Conservation (phyloP, 2,888 invertebrate genomes). For the Tricholauxania praeusta region DNA sequence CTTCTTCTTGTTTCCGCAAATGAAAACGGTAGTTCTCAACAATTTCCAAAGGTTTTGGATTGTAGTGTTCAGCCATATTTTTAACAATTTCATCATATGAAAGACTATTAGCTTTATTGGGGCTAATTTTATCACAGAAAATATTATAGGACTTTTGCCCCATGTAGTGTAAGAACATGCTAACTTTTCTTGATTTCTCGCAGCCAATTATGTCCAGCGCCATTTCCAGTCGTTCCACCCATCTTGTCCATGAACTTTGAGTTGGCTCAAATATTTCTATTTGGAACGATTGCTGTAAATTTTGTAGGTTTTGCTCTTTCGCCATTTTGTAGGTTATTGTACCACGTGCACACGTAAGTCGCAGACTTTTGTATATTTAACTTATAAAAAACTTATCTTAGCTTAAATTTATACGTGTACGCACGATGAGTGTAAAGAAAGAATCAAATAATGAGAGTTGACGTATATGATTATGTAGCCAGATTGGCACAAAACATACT, state of each 20-base stretch:
- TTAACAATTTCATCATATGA: conserved; percentile 35
- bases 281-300: conserved; percentile 7
- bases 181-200: conserved; percentile 17
- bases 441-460: too few species aligned
- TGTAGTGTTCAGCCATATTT: conserved; percentile 33
- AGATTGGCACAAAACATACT: too few species aligned
- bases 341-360: too few species aligned
- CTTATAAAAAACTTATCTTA: too few species aligned
- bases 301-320: background rate
- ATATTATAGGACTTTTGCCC: conserved; percentile 14
- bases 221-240: conserved; percentile 23
- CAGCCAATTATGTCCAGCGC: conserved; percentile 15
- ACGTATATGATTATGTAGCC: too few species aligned
- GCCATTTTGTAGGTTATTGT: too few species aligned
- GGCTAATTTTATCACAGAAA: conserved; percentile 20
- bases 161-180: conserved; percentile 21
- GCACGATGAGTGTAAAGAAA: too few species aligned
- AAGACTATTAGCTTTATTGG: background rate
- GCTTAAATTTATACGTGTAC: too few species aligned
- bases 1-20: conserved; percentile 37
- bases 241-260: conserved; percentile 17
- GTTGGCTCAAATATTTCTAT: conserved; percentile 18
- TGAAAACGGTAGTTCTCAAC: conserved; percentile 42
- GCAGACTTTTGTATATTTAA: too few species aligned
- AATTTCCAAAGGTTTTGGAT: conserved; percentile 40